Conservation (phyloP, 2,888 invertebrate genomes). For the Neoscelio sp. region DNA sequence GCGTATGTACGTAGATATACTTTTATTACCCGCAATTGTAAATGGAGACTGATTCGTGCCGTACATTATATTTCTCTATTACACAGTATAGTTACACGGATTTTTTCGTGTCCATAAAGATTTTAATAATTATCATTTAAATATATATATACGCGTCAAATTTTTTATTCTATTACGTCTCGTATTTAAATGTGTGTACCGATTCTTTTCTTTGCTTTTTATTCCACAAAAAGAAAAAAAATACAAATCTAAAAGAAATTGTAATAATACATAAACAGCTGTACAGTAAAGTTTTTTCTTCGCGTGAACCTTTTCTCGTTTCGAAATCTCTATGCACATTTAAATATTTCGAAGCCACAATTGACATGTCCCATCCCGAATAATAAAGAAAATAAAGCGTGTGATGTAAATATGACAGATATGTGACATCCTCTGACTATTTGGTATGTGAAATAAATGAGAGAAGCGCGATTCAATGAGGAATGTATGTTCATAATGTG, state of each 20-base stretch:
- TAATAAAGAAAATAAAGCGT: slow-evolving; percentile 36
- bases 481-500: slow-evolving; percentile 49
- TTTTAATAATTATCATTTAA: too few species aligned
- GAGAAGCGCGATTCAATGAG: slow-evolving; percentile 31
- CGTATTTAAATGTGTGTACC: slow-evolving; percentile 24
- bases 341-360: slow-evolving; percentile 35
- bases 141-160: too few species aligned
- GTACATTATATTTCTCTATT: slow-evolving; percentile 65
- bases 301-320: background rate
- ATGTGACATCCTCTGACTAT: slow-evolving; percentile 36
- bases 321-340: slow-evolving; percentile 35
- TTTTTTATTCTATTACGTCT: slow-evolving; percentile 28
- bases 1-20: slow-evolving; percentile 62
- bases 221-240: background rate
- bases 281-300: too few species aligned
- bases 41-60: slow-evolving; percentile 67
- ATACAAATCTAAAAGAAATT: slow-evolving; percentile 25
- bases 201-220: background rate
- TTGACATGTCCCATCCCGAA: slow-evolving; percentile 24
- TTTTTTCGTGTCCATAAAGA: slow-evolving; percentile 33
- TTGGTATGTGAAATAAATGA: slow-evolving; percentile 5
- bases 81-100: slow-evolving; percentile 26
- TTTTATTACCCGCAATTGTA: slow-evolving; percentile 64
- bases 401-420: slow-evolving; percentile 54
- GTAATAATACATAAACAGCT: slow-evolving; percentile 30